Conservation (phyloP, 2,888 invertebrate genomes). For the Cordilura impudica region DNA sequence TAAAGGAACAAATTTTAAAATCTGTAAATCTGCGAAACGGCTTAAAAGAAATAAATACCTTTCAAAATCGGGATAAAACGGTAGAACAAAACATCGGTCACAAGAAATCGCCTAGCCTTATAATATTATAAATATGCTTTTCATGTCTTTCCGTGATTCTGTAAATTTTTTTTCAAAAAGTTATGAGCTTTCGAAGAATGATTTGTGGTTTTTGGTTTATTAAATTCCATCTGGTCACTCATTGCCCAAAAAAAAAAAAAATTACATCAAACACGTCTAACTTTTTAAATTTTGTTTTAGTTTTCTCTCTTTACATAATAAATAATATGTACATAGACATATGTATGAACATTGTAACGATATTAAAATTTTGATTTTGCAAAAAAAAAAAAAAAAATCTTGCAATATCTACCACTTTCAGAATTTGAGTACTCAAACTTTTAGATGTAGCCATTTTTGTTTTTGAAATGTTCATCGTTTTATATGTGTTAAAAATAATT, state of each 20-base stretch:
- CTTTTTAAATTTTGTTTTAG: constrained; percentile 21
- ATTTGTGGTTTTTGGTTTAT: too few species aligned
- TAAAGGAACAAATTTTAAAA: too few species aligned
- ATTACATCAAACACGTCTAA: constrained; percentile 21
- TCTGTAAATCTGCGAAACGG: too few species aligned
- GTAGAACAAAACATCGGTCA: too few species aligned
- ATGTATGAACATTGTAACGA: constrained; percentile 37
- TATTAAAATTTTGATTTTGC: constrained; percentile 56
- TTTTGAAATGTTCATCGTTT: neutral
- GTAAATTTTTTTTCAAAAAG: too few species aligned
- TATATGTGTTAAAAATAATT: constrained; percentile 31
- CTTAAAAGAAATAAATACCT: too few species aligned
- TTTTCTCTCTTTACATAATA: neutral
- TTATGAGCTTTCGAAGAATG: too few species aligned
- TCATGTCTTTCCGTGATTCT: too few species aligned
- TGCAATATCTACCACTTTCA: neutral
- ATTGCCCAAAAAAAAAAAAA: neutral
- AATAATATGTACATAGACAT: neutral
- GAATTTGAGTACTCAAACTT: constrained; percentile 37
- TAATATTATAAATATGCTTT: too few species aligned
- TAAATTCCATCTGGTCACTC: constrained; percentile 32
- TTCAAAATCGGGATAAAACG: too few species aligned
- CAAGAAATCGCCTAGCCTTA: too few species aligned
- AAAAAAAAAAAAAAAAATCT: neutral
- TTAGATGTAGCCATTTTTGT: neutral